These are phyloP conservation scores for Osmoderma eremita DNA, from an alignment of 2,888 invertebrate species.

Conservation along the genomic window DNA sequence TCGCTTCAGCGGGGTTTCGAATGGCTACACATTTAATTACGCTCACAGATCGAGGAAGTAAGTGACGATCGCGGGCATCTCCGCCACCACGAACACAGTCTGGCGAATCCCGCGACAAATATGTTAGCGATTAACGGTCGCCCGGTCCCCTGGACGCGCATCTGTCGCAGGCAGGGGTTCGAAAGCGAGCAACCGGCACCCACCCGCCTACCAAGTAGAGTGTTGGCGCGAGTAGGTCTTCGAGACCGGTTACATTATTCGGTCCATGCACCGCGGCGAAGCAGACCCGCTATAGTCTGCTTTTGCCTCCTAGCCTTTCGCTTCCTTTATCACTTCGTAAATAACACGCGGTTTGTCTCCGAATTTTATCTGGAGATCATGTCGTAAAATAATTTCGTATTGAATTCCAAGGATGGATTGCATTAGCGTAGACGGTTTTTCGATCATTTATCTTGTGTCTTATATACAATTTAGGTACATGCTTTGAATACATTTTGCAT, in stretches of 20 bases:
- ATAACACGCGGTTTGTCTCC: conserved; percentile 30
- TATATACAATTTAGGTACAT: too few relatives aligned
- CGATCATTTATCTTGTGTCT: too few relatives aligned
- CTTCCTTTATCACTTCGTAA: conserved; percentile 42
- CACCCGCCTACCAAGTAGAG: conserved; percentile 46
- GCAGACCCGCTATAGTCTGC: conserved; percentile 14
- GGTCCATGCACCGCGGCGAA: conserved; percentile 46
- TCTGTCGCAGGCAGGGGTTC: conserved; percentile 49
- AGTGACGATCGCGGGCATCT: not conserved
- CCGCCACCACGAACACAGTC: not conserved
- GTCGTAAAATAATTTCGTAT: conserved; percentile 40
- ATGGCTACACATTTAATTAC: too few relatives aligned
- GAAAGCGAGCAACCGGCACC: conserved; percentile 42
- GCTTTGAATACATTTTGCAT: too few relatives aligned
- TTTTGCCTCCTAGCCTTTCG: conserved; percentile 18
- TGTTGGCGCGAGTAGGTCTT: conserved; percentile 45
- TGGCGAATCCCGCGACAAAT: conserved; percentile 34
- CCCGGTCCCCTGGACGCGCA: conserved; percentile 47
- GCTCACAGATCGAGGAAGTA: too few relatives aligned
- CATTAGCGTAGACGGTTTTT: too few relatives aligned
- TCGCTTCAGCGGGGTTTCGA: too few relatives aligned
- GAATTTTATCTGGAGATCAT: conserved; percentile 16
- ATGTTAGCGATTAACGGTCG: conserved; percentile 46
- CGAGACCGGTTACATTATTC: conserved; percentile 51
- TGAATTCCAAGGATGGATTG: not conserved